Conservation (phyloP, 2,113 vertebrate species). For the Notothenia coriiceps region DNA sequence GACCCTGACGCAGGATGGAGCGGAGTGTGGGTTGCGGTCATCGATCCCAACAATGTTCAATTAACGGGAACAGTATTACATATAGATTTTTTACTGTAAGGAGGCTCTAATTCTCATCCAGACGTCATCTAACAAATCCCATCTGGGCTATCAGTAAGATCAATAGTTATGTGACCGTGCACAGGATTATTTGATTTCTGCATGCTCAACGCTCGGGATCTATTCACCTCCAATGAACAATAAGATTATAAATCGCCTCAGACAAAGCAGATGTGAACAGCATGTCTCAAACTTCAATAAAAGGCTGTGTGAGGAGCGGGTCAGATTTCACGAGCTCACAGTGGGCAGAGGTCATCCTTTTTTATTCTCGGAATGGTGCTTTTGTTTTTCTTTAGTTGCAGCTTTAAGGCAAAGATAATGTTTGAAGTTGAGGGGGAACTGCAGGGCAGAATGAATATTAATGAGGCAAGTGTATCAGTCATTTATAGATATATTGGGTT, state of each 20-base stretch:
- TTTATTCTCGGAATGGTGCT: constrained; percentile 2
- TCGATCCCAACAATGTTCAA: constrained; percentile 49
- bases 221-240: constrained; percentile 30
- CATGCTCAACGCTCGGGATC: constrained; percentile 14
- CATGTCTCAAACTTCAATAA: constrained; percentile 39
- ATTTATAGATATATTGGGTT: not conserved
- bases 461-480: constrained; percentile 15
- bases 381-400: constrained; percentile 19
- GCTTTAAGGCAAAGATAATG: not conserved
- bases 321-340: constrained; percentile 26
- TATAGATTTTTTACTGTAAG: constrained; percentile 64
- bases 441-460: constrained; percentile 44
- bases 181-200: constrained; percentile 49
- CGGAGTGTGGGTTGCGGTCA: constrained; percentile 15
- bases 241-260: constrained; percentile 43
- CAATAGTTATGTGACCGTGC: constrained; percentile 44
- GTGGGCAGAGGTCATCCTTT: constrained; percentile 22
- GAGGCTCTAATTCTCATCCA: constrained; percentile 44
- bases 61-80: constrained; percentile 40
- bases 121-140: constrained; percentile 33
- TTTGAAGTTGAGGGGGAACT: constrained; percentile 40
- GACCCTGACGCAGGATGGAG: not conserved
- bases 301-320: constrained; percentile 8
- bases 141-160: constrained; percentile 33
- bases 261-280: constrained; percentile 15